These are phyloP conservation scores for Enteromius trimaculatus DNA, from an alignment of 2,797 vertebrate species.

Conservation along the genomic window DNA sequence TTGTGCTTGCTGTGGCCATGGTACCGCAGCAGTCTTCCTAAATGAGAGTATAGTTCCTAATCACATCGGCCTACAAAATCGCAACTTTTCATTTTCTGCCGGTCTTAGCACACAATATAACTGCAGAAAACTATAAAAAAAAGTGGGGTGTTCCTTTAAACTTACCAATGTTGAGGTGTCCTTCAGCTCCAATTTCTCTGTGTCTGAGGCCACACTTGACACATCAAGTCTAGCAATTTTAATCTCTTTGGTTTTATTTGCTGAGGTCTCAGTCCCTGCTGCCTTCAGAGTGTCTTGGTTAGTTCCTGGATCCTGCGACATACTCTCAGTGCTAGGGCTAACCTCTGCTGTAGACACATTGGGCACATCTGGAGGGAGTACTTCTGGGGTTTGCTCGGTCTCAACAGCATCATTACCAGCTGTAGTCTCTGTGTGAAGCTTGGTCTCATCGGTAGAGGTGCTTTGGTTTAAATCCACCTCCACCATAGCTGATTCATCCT, in stretches of 20 bases:
- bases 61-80: too few relatives aligned
- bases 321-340: conserved; percentile 14
- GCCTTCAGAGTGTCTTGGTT: conserved; percentile 7
- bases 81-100: too few relatives aligned
- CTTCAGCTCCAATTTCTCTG: conserved; percentile 90
- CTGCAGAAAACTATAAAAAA: too few relatives aligned
- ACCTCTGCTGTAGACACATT: neutral
- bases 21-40: too few relatives aligned
- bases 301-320: conserved; percentile 19
- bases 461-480: conserved; percentile 44
- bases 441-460: conserved; percentile 1
- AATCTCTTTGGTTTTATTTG: conserved; percentile 80
- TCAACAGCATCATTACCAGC: neutral
- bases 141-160: neutral
- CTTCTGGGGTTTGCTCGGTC: neutral
- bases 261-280: conserved; percentile 47
- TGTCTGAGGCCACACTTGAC: conserved; percentile 95
- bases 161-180: conserved; percentile 77
- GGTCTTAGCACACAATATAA: too few relatives aligned
- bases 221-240: conserved; percentile 94
- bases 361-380: neutral
- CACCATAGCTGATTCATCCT: conserved; percentile 47
- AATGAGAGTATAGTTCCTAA: too few relatives aligned
- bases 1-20: too few relatives aligned
- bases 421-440: neutral